Percentiles rank a stretch among this genome's conserved stretches.
Conservation (phyloP, 2,888 invertebrate genomes). For the Amaurobius ferox region DNA sequence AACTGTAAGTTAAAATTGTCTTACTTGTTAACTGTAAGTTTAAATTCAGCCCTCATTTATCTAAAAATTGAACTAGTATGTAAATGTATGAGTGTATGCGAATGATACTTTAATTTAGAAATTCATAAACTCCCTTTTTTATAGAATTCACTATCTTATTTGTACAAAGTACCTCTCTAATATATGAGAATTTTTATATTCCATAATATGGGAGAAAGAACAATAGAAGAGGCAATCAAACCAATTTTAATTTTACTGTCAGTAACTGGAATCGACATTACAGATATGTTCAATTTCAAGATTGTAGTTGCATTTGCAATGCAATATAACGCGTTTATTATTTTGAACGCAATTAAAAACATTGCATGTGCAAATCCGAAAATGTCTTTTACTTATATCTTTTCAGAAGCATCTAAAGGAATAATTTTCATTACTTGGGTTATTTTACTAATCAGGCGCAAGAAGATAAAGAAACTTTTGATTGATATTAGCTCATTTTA, state of each 20-base stretch:
- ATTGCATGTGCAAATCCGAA: not conserved
- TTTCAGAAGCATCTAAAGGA: not conserved
- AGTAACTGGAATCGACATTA: not conserved
- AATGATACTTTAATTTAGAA: no score
- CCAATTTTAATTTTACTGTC: not conserved
- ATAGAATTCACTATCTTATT: no score
- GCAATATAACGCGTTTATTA: not conserved
- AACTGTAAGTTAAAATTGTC: no score
- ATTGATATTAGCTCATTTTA: not conserved
- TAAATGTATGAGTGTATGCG: no score
- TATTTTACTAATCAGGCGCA: not conserved
- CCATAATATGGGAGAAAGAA: no score
- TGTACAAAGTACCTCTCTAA: no score
- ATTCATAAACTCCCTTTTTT: no score
- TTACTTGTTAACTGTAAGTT: no score
- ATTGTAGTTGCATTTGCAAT: not conserved
- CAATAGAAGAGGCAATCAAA: not conserved
- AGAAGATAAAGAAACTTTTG: not conserved
- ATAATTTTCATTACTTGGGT: not conserved
- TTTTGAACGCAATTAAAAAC: not conserved
- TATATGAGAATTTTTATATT: no score
- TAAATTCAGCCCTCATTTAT: no score
- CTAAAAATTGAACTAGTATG: no score
- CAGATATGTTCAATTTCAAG: not conserved
- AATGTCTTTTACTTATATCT: not conserved